A percentile compares a stretch with the other conserved stretches of the same genome.
Conservation (phyloP, 2,113 vertebrate genomes). For the Caloenas nicobarica region DNA sequence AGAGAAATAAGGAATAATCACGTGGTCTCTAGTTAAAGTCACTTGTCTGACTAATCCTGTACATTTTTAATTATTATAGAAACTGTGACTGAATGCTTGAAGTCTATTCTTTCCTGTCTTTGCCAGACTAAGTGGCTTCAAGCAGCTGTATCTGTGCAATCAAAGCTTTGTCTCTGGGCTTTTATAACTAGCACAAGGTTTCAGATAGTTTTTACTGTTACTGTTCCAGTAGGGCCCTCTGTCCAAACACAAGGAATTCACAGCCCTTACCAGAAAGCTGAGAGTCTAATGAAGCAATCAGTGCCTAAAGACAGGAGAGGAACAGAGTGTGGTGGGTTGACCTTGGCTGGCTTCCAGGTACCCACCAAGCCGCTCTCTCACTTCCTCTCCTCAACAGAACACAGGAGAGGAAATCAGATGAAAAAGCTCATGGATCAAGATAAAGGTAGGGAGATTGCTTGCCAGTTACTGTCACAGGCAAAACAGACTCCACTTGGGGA, state of each 20-base stretch:
- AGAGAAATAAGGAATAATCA: background rate
- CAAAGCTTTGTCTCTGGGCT: background rate
- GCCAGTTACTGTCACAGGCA: background rate
- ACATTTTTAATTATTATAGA: background rate
- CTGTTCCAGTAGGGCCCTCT: background rate
- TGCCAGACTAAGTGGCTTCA: slow-evolving; percentile 1
- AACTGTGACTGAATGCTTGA: background rate
- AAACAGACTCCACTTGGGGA: background rate
- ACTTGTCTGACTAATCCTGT: background rate
- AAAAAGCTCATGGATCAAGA: background rate
- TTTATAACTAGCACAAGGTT: background rate
- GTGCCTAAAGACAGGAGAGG: background rate
- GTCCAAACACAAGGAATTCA: background rate
- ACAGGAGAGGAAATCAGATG: background rate
- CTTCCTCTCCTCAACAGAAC: background rate
- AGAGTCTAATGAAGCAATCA: background rate
- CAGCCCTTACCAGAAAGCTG: background rate
- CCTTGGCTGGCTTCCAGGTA: background rate
- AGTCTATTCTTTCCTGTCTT: background rate
- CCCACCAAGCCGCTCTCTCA: background rate
- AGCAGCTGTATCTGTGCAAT: background rate
- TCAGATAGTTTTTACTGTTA: background rate
- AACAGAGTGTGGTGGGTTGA: background rate
- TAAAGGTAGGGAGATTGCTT: background rate
- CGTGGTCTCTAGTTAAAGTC: background rate